phyloP scores from a whole-genome alignment of 2,888 invertebrate genomes.

The Ophioninae sp. region DNA sequence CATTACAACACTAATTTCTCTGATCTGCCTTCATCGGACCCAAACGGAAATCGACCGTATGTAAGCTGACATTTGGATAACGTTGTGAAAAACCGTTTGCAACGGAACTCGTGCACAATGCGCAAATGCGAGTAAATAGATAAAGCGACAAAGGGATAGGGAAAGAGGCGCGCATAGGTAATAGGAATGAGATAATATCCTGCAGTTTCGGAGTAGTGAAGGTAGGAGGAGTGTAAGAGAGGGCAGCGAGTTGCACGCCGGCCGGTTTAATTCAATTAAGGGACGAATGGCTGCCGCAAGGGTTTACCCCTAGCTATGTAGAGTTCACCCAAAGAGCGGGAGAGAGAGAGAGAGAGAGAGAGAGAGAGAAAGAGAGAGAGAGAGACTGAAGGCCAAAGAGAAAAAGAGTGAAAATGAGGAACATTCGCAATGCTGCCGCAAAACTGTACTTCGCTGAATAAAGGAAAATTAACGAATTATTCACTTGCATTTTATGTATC shows the following conservation, averaged over 20 bases:
- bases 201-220: constrained; percentile 42
- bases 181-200: constrained; percentile 52
- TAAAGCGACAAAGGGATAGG: constrained; percentile 42
- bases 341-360: neutral
- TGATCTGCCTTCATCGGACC: neutral
- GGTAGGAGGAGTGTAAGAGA: constrained; percentile 12
- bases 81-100: constrained; percentile 23
- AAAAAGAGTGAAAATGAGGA: constrained; percentile 3
- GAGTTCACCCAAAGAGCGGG: neutral
- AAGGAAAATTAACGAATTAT: constrained; percentile 57
- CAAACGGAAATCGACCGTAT: neutral
- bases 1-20: constrained; percentile 39
- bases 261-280: constrained; percentile 60
- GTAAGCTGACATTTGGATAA: constrained; percentile 21
- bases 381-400: neutral
- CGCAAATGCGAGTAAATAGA: constrained; percentile 38
- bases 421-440: constrained; percentile 28
- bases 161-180: constrained; percentile 14
- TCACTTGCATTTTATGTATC: neutral
- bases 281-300: constrained; percentile 49
- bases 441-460: constrained; percentile 31
- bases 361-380: constrained; percentile 2
- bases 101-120: constrained; percentile 2
- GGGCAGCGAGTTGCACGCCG: constrained; percentile 24
- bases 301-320: constrained; percentile 30